Percentiles rank a stretch among this genome's conserved stretches.
phyloP scores from a whole-genome alignment of 2,113 vertebrate species.

The Strix aluco region DNA sequence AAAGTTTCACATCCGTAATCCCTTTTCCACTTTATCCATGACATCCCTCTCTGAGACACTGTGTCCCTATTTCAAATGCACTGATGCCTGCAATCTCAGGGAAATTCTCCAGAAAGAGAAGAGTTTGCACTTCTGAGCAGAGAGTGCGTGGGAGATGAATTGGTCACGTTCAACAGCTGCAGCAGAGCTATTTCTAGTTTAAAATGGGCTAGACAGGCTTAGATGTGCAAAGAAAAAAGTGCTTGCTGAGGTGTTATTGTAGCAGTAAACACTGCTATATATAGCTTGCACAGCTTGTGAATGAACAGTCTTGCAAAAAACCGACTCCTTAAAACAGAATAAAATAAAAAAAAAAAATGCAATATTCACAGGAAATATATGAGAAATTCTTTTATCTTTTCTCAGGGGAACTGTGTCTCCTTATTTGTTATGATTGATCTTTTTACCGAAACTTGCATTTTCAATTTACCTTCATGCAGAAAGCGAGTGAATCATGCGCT shows the following conservation, averaged over 20 bases:
- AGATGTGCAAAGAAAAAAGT: constrained; percentile 5
- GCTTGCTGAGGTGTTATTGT: not conserved
- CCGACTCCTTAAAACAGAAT: not conserved
- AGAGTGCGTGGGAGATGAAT: not conserved
- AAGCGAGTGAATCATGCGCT: not conserved
- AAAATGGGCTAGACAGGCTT: constrained; percentile 11
- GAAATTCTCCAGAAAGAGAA: not conserved
- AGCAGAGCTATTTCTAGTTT: constrained; percentile 37
- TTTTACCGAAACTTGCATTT: not conserved
- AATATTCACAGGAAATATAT: not conserved
- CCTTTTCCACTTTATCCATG: not conserved
- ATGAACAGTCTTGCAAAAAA: not conserved
- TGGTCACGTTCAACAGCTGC: constrained; percentile 29
- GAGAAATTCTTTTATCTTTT: not conserved
- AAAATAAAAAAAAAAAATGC: not conserved
- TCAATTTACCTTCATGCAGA: not conserved
- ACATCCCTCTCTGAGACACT: not conserved
- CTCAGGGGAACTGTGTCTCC: not conserved
- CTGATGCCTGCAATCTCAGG: not conserved
- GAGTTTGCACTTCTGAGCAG: not conserved
- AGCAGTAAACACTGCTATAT: not conserved
- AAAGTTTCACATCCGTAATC: not conserved
- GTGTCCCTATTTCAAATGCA: not conserved
- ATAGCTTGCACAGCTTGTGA: not conserved
- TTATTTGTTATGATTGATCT: not conserved